phyloP scores from a whole-genome alignment of 2,797 vertebrate species.

The Sus cebifrons region DNA sequence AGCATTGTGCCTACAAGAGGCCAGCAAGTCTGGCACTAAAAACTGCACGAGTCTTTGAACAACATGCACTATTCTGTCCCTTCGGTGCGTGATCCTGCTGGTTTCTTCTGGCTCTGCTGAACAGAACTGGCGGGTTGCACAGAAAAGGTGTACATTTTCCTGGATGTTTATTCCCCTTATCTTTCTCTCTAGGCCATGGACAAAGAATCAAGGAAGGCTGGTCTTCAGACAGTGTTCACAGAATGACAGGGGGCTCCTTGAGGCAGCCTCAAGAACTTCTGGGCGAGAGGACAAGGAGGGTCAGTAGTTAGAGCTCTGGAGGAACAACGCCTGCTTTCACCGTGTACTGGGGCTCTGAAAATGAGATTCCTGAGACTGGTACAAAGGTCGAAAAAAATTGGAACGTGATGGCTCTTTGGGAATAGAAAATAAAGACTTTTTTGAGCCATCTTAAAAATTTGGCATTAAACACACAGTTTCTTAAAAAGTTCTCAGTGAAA shows the following conservation, averaged over 20 bases:
- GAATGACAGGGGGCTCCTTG: too few species aligned
- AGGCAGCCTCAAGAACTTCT: not conserved
- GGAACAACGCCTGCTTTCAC: not conserved
- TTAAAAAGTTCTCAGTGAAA: conserved; percentile 14
- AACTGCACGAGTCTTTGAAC: accelerated
- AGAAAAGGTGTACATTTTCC: not conserved
- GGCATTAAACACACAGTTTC: not conserved
- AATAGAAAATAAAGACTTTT: not conserved
- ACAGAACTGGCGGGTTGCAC: accelerated
- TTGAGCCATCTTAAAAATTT: not conserved
- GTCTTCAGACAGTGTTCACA: not conserved
- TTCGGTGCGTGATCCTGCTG: accelerated
- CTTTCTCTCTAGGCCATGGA: not conserved
- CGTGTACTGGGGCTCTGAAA: not conserved
- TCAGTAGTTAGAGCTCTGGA: not conserved
- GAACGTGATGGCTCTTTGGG: not conserved
- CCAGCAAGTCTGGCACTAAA: too few species aligned
- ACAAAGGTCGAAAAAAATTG: not conserved
- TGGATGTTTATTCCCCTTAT: not conserved
- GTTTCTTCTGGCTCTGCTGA: accelerated
- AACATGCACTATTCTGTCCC: not conserved
- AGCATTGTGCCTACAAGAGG: too few species aligned
- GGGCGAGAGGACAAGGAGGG: not conserved
- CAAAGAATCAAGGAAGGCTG: not conserved
- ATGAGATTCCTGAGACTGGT: not conserved